Percentiles rank a stretch among this genome's conserved stretches.
Evolutionary conservation across 2,113 vertebrate species (phyloP).

Genomic region (Periophthalmodon schlosseri): DNA sequence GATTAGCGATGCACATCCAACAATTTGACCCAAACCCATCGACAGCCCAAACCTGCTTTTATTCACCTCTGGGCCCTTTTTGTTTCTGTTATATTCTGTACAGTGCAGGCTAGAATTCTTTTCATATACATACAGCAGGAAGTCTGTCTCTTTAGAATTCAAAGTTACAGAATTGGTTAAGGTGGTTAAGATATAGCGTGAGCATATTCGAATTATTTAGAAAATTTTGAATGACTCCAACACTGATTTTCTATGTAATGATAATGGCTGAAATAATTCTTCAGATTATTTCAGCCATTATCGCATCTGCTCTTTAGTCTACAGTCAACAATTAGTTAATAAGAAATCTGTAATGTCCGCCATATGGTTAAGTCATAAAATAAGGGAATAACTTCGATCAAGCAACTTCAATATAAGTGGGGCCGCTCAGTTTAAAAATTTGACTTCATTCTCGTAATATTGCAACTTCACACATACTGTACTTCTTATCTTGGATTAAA

Average conservation of each 20-base stretch:
- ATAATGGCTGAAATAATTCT: too few species aligned
- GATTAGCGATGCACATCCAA: constrained; percentile 60
- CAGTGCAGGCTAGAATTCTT: constrained; percentile 18
- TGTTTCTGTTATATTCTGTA: constrained; percentile 47
- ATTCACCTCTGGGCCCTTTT: constrained; percentile 38
- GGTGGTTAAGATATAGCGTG: not conserved
- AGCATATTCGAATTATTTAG: not conserved
- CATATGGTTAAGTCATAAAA: too few species aligned
- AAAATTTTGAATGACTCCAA: not conserved
- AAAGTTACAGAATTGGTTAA: not conserved
- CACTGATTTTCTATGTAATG: too few species aligned
- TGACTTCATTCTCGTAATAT: too few species aligned
- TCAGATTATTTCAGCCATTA: not conserved
- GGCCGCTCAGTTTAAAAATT: too few species aligned
- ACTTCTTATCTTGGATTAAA: too few species aligned
- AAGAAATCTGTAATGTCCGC: not conserved
- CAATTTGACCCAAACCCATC: constrained; percentile 43
- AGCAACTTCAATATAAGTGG: too few species aligned
- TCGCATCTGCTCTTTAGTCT: too few species aligned
- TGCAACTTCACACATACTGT: too few species aligned
- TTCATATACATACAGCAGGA: not conserved
- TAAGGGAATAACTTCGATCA: too few species aligned
- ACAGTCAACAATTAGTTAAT: not conserved
- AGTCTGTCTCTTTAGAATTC: not conserved
- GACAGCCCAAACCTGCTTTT: constrained; percentile 22